These are phyloP conservation scores for Cotesia chilonis DNA, from an alignment of 1,140 invertebrate species.

Conservation along the genomic window DNA sequence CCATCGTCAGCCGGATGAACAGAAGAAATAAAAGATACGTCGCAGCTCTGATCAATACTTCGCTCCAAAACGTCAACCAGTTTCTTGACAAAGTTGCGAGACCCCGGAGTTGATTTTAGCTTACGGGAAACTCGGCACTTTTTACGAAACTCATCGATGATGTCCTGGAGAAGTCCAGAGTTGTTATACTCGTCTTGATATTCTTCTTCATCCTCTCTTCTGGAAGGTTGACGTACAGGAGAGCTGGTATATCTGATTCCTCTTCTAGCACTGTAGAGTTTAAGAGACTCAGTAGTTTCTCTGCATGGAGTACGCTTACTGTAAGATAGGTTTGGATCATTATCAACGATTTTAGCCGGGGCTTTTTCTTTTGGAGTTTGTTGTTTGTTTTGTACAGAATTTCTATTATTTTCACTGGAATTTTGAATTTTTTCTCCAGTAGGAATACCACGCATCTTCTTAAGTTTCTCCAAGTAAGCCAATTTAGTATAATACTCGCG, in stretches of 20 bases:
- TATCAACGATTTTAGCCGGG: too few species aligned
- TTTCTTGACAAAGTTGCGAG: slow-evolving; percentile 36
- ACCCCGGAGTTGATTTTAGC: not conserved
- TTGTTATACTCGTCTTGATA: not conserved
- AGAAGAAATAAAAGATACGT: not conserved
- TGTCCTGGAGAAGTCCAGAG: slow-evolving; percentile 25
- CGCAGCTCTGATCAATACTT: not conserved
- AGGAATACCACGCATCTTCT: slow-evolving; percentile 6
- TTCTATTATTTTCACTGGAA: too few species aligned
- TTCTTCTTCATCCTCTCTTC: too few species aligned
- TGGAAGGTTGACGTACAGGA: too few species aligned
- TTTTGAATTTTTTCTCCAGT: too few species aligned
- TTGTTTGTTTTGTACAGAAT: too few species aligned
- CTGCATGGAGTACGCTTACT: too few species aligned
- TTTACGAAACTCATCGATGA: slow-evolving; percentile 38
- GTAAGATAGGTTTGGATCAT: too few species aligned
- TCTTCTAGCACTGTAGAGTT: too few species aligned
- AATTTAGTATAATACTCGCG: not conserved
- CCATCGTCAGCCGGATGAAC: not conserved
- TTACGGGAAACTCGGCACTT: slow-evolving; percentile 14
- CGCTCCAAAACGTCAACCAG: slow-evolving; percentile 38
- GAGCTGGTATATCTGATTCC: too few species aligned
- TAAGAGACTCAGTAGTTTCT: too few species aligned
- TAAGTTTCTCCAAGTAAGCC: slow-evolving; percentile 12
- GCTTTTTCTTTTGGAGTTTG: too few species aligned